phyloP scores from a whole-genome alignment of 2,113 vertebrate genomes.

The Misgurnus mizolepis region DNA sequence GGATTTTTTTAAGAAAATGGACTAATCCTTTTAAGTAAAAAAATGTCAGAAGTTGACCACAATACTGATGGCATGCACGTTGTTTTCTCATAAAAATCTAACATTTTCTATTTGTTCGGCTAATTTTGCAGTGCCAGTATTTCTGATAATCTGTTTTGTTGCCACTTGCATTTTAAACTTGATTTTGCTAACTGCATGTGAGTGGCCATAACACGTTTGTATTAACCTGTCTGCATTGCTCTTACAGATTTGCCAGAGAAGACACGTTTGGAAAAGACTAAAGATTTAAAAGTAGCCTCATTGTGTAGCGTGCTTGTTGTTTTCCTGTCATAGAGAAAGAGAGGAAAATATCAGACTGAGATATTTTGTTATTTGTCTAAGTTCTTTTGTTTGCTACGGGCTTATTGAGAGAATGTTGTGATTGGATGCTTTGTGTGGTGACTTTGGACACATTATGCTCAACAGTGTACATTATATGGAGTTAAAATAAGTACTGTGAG shows the following conservation, averaged over 20 bases:
- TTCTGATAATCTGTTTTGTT: slow-evolving; percentile 36
- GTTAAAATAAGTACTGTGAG: not conserved
- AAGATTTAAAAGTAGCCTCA: slow-evolving; percentile 69
- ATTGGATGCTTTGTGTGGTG: slow-evolving; percentile 57
- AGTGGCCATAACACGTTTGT: slow-evolving; percentile 63
- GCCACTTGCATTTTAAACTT: slow-evolving; percentile 14
- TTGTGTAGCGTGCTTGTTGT: slow-evolving; percentile 56
- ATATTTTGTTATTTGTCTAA: slow-evolving; percentile 49
- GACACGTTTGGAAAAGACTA: slow-evolving; percentile 75
- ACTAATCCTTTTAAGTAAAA: not conserved
- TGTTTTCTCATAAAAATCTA: not conserved
- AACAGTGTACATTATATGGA: slow-evolving; percentile 54
- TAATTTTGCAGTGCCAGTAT: slow-evolving; percentile 14
- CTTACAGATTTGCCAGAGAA: slow-evolving; percentile 87
- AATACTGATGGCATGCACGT: not conserved
- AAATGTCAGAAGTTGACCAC: not conserved
- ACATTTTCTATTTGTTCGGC: not conserved
- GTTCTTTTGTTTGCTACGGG: slow-evolving; percentile 51
- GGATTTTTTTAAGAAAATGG: too few relatives aligned
- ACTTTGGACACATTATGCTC: slow-evolving; percentile 79
- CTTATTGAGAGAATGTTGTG: slow-evolving; percentile 43
- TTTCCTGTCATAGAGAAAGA: slow-evolving; percentile 51
- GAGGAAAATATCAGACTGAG: slow-evolving; percentile 53
- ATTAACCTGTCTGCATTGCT: slow-evolving; percentile 99
- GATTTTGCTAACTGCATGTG: slow-evolving; percentile 59